phyloP scores from a whole-genome alignment of 1,140 invertebrate species.

The Bactericera cockerelli region DNA sequence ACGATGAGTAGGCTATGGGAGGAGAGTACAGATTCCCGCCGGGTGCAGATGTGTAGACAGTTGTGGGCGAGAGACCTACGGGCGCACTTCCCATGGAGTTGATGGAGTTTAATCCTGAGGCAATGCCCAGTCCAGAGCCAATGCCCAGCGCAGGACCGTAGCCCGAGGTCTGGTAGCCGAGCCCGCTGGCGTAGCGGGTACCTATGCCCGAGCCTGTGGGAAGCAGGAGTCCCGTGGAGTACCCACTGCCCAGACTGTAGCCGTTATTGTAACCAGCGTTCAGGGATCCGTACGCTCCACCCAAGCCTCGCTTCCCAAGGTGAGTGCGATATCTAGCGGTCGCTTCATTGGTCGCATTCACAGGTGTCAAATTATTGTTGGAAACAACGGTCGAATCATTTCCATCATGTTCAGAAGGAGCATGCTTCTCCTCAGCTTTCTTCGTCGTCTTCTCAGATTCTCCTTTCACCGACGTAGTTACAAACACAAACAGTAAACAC shows the following conservation, averaged over 20 bases:
- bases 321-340: background rate
- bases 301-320: background rate
- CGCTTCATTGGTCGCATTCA: background rate
- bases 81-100: background rate
- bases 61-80: background rate
- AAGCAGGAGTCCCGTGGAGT: background rate
- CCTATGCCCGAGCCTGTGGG: background rate
- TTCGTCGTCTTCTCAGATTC: background rate
- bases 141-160: background rate
- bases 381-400: background rate
- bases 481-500: background rate
- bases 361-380: background rate
- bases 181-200: background rate
- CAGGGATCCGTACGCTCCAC: background rate
- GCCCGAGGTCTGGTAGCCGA: background rate
- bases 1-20: background rate
- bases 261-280: conserved; percentile 1
- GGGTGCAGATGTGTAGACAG: background rate
- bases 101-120: background rate
- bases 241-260: background rate
- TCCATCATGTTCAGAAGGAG: background rate
- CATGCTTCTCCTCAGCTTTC: background rate
- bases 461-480: background rate
- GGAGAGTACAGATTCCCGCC: background rate
- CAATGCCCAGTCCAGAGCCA: background rate